Conservation (phyloP, 2,113 vertebrate species). For the Oreochromis tanganicae region DNA sequence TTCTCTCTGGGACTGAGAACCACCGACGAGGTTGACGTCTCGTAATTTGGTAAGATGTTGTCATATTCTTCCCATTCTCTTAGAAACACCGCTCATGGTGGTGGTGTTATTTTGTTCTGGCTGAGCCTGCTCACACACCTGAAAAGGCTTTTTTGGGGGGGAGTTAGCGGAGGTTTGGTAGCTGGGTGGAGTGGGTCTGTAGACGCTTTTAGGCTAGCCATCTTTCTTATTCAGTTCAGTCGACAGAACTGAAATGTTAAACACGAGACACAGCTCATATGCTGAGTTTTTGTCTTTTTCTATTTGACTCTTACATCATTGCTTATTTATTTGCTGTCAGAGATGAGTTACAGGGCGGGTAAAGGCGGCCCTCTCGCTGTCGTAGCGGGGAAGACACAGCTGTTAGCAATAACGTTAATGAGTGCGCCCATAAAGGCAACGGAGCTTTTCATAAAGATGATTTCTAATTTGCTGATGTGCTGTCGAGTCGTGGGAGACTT, state of each 20-base stretch:
- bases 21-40: background rate
- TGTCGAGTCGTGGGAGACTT: background rate
- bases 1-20: background rate
- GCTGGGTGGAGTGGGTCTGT: background rate
- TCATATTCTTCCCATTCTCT: background rate
- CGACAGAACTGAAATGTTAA: background rate
- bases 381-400: background rate
- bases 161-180: background rate
- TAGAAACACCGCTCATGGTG: background rate
- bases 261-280: background rate
- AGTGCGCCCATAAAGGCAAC: background rate
- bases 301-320: background rate
- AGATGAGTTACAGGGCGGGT: background rate
- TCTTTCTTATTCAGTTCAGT: background rate
- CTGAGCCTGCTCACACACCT: background rate
- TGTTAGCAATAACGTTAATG: background rate
- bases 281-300: background rate
- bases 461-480: background rate
- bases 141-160: background rate
- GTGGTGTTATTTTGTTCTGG: background rate
- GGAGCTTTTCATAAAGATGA: background rate
- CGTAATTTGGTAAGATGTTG: background rate
- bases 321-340: background rate
- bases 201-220: background rate
- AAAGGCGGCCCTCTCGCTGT: background rate